Evolutionary conservation across 2,888 invertebrate species (phyloP).

Genomic region (Antitype chi): DNA sequence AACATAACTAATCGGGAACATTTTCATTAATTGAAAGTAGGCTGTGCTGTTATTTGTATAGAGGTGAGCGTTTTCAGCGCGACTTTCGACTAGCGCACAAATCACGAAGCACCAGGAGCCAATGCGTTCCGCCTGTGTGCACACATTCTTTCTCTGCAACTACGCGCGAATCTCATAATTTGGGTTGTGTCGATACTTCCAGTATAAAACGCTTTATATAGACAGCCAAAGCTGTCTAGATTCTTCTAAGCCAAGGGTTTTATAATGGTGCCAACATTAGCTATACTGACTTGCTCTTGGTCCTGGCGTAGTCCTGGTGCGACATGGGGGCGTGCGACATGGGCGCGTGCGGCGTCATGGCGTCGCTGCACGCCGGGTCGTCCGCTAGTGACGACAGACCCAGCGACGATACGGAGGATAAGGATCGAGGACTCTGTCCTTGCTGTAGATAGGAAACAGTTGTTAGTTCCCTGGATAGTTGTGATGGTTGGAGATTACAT

Average conservation of each 20-base stretch:
- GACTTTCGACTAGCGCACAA: not conserved
- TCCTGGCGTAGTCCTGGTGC: slow-evolving; percentile 83
- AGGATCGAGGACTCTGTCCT: slow-evolving; percentile 86
- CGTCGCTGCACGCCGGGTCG: slow-evolving; percentile 89
- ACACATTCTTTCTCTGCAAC: not conserved
- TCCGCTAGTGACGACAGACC: slow-evolving; percentile 92
- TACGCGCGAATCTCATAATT: not conserved
- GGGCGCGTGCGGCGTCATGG: slow-evolving; percentile 67
- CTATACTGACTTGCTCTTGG: slow-evolving; percentile 82
- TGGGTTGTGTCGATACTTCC: not conserved
- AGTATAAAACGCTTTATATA: not conserved
- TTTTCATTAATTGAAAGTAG: not conserved
- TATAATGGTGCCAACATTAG: not conserved
- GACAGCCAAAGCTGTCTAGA: not conserved
- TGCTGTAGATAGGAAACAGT: slow-evolving; percentile 69
- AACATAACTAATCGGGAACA: not conserved
- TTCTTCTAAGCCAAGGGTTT: not conserved
- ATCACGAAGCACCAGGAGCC: not conserved
- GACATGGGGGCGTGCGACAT: slow-evolving; percentile 64
- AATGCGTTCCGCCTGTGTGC: not conserved
- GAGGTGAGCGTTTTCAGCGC: not conserved
- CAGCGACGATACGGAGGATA: slow-evolving; percentile 90
- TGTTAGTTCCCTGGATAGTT: too few relatives aligned
- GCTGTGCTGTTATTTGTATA: not conserved
- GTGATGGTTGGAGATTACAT: too few relatives aligned